phyloP scores from a whole-genome alignment of 2,888 invertebrate species.

The Macaria notata region DNA sequence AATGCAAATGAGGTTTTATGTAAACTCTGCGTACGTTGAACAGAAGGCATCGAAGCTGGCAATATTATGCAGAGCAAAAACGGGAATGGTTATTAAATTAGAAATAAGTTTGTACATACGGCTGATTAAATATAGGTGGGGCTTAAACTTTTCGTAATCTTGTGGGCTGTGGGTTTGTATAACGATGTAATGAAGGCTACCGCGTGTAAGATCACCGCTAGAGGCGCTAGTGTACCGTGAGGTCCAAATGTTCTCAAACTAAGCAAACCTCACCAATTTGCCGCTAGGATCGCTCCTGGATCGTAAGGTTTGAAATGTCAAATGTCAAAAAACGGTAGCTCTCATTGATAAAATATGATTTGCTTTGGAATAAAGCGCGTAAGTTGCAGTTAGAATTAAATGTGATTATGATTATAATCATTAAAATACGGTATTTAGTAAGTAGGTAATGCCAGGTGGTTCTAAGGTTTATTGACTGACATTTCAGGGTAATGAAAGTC shows the following conservation, averaged over 20 bases:
- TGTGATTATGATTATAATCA: conserved; percentile 9
- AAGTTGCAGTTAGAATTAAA: background rate
- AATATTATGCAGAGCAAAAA: conserved; percentile 3
- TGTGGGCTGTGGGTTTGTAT: conserved; percentile 5
- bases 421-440: conserved; percentile 9
- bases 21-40: conserved; percentile 15
- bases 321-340: no score
- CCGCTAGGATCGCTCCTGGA: no score
- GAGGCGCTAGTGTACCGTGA: no score
- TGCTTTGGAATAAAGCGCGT: background rate
- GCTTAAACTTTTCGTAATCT: conserved; percentile 5
- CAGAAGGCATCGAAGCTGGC: background rate
- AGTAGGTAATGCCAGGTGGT: conserved; percentile 11
- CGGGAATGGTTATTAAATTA: conserved; percentile 12
- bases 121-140: conserved; percentile 10
- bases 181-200: conserved; percentile 10
- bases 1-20: conserved; percentile 18
- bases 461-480: conserved; percentile 5
- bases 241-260: no score
- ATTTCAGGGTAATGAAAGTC: conserved; percentile 8
- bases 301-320: no score
- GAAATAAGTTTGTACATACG: background rate
- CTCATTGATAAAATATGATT: conserved; percentile 7
- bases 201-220: no score
- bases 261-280: no score